A percentile compares a stretch with the other conserved stretches of the same genome.
phyloP scores from a whole-genome alignment of 2,797 vertebrate species.

The Dermochelys coriacea region DNA sequence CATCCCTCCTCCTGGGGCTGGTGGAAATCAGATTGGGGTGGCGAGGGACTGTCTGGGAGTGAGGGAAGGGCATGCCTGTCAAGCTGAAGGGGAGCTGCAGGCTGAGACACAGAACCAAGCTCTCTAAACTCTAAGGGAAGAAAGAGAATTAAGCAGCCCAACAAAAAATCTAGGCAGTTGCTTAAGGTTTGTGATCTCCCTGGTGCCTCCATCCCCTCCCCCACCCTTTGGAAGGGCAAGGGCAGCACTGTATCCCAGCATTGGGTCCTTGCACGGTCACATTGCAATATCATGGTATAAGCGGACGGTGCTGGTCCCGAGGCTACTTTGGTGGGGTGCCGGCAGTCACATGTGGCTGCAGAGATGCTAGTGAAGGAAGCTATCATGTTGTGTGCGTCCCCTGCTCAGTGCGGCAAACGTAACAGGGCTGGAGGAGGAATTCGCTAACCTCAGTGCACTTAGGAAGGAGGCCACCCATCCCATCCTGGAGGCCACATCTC shows the following conservation, averaged over 20 bases:
- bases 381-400: not conserved
- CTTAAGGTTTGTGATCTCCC: not conserved
- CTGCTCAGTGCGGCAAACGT: not conserved
- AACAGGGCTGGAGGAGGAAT: not conserved
- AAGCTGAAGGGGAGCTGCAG: not conserved
- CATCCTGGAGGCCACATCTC: not conserved
- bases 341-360: not conserved
- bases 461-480: not conserved
- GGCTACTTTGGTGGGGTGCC: not conserved
- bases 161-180: not conserved
- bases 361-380: not conserved
- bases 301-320: not conserved
- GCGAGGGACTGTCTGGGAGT: not conserved
- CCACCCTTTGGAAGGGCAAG: not conserved
- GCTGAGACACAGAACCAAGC: not conserved
- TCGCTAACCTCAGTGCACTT: not conserved
- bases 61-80: not conserved
- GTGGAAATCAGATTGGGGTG: not conserved
- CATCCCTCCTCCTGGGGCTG: not conserved
- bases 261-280: not conserved
- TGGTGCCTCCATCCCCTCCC: not conserved
- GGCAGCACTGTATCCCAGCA: not conserved
- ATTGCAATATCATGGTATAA: not conserved
- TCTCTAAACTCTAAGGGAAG: not conserved
- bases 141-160: not conserved